These are phyloP conservation scores for Ditylenchus dipsaci DNA, from an alignment of 1,140 invertebrate genomes.

Conservation along the genomic window DNA sequence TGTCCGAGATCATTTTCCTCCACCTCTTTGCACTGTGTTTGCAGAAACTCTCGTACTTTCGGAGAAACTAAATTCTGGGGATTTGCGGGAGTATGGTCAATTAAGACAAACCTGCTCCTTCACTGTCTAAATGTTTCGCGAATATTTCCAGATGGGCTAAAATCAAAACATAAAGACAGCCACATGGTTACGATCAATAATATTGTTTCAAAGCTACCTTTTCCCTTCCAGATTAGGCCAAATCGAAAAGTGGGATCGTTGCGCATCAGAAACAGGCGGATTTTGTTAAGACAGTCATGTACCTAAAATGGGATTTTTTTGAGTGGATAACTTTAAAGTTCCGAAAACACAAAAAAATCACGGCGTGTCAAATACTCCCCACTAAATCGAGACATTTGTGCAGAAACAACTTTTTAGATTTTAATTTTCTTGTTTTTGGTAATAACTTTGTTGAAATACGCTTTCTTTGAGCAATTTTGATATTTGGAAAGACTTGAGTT, in stretches of 20 bases:
- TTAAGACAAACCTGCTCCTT: slow-evolving; percentile 33
- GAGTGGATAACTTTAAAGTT: too few relatives aligned
- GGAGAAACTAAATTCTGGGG: slow-evolving; percentile 31
- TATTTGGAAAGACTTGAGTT: too few relatives aligned
- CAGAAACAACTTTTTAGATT: too few relatives aligned
- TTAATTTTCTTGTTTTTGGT: too few relatives aligned
- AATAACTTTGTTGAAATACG: too few relatives aligned
- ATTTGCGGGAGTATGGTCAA: not conserved
- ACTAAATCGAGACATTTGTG: too few relatives aligned
- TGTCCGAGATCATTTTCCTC: slow-evolving; percentile 20
- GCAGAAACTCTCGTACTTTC: slow-evolving; percentile 47
- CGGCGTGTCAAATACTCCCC: too few relatives aligned
- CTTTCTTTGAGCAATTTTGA: too few relatives aligned
- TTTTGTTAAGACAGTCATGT: slow-evolving; percentile 55
- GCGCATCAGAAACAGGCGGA: slow-evolving; percentile 49
- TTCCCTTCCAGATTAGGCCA: slow-evolving; percentile 55
- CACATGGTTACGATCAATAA: too few relatives aligned
- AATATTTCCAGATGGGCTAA: slow-evolving; percentile 41
- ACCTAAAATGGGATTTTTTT: slow-evolving; percentile 28
- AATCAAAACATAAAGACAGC: too few relatives aligned
- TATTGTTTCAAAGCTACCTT: slow-evolving; percentile 3
- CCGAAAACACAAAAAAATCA: too few relatives aligned
- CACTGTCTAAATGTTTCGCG: slow-evolving; percentile 28
- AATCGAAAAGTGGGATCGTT: slow-evolving; percentile 51
- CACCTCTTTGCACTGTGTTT: slow-evolving; percentile 52